Base-by-base conservation (phyloP, 2,797 vertebrate species). In the Dipus sagitta region DNA sequence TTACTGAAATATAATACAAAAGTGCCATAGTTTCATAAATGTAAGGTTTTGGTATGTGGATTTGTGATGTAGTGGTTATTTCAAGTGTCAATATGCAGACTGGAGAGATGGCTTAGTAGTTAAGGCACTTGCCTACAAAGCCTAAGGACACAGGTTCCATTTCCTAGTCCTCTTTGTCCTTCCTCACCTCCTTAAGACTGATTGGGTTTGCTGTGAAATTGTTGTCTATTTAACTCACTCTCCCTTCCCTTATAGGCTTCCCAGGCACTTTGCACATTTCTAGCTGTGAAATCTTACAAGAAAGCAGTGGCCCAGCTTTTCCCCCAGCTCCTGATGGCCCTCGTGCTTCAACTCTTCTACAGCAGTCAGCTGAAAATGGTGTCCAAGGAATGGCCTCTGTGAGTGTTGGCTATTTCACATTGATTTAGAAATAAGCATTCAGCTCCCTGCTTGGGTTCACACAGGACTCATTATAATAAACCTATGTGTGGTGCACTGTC, bases 331-430 rank as follows among this genome's bases (percentile, higher is more conserved):
- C 28, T 97, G 75, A 93, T 97, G 92, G 81, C 95, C 3, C 93
- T 97, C 86, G 28, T 96, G 24, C 60, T 96, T 34, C 97, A 97
- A 11, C 54, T 95, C n/a, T 94, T 47, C 78, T 97, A 95, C 81
- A 88, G 65, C 52, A 90, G 78, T 13, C 67, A 89, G 30, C 62
- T 85, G 62, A 76, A 13, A 15, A 11, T 68, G 60, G 12, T 0
- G 2, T 0, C 11, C 0, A 17, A 12, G 7, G 3, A 62, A 17
- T 67, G 21, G 20, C 28, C 34, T 17, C 24, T 89, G 96, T 97
- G 88, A 96, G 96, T 42, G 3, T 21, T 18, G 30, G 8, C 34
- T 38, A 12, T 38, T 91, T 89, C 58, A 28, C 30, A 64, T 21
- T 72, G 24, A n/a, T 28, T 79, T 17, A 23, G 78, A 62, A 58